A percentile compares a stretch with the other conserved stretches of the same genome.
Conservation (phyloP, 2,113 vertebrate genomes). For the Herpailurus yagouaroundi region DNA sequence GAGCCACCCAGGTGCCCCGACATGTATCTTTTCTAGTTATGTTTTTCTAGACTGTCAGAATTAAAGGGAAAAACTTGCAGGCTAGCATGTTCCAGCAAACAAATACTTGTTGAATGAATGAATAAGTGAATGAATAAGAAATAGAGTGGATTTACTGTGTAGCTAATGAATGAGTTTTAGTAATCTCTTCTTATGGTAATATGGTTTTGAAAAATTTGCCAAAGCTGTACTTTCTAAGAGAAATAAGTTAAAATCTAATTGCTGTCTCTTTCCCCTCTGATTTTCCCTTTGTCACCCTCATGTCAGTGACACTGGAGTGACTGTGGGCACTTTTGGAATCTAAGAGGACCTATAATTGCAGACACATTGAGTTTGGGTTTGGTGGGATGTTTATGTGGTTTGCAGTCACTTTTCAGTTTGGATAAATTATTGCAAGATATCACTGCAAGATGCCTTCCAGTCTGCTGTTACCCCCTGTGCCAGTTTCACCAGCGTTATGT, state of each 20-base stretch:
- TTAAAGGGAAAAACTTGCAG: neutral
- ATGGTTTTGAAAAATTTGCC: neutral
- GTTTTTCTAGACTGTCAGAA: neutral
- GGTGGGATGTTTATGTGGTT: neutral
- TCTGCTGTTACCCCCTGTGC: neutral
- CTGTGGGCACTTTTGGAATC: neutral
- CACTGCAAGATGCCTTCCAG: neutral
- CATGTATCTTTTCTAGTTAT: neutral
- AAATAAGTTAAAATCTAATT: neutral
- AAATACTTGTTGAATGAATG: neutral
- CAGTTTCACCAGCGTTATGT: neutral
- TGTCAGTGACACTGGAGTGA: neutral
- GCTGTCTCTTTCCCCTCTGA: neutral
- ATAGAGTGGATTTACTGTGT: neutral
- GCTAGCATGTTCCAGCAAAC: neutral
- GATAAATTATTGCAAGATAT: neutral
- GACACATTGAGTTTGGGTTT: constrained; percentile 17
- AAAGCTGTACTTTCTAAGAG: neutral
- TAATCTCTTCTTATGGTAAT: neutral
- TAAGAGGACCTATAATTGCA: neutral
- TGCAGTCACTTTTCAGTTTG: neutral
- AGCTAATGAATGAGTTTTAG: neutral
- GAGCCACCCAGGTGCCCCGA: neutral
- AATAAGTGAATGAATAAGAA: neutral
- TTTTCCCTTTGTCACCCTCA: neutral